phyloP scores from a whole-genome alignment of 2,113 vertebrate species.

The Periophthalmodon schlosseri region DNA sequence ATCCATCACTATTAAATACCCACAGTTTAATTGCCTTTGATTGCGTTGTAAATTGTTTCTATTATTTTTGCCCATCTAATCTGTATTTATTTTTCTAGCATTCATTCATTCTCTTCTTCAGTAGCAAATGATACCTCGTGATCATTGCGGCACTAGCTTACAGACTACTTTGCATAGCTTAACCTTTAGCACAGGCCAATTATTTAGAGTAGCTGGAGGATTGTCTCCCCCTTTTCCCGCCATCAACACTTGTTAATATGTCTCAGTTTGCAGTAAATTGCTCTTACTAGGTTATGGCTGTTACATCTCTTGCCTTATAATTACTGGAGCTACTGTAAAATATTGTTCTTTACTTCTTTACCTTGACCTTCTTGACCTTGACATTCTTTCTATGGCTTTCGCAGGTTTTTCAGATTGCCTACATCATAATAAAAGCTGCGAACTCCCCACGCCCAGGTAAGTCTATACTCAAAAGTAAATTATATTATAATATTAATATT shows the following conservation, averaged over 20 bases:
- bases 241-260: not conserved
- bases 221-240: not conserved
- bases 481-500: no score
- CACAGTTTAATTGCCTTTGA: no score
- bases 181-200: slow-evolving; percentile 1
- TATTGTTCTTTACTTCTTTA: not conserved
- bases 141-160: not conserved
- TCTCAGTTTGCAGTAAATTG: not conserved
- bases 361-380: not conserved
- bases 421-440: slow-evolving; percentile 94
- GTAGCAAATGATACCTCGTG: not conserved
- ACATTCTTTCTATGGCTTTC: slow-evolving; percentile 13
- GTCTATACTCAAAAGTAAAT: not conserved
- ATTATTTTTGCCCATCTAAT: no score
- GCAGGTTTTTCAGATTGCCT: slow-evolving; percentile 95
- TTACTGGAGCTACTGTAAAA: not conserved
- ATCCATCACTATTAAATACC: no score
- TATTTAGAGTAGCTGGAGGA: slow-evolving; percentile 1
- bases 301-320: not conserved
- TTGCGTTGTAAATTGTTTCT: no score
- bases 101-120: not conserved
- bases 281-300: not conserved
- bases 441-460: slow-evolving; percentile 93
- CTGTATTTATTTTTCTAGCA: not conserved
- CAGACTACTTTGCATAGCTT: slow-evolving; percentile 8